These are phyloP conservation scores for Mantis religiosa DNA, from an alignment of 2,888 invertebrate genomes.

Conservation along the genomic window DNA sequence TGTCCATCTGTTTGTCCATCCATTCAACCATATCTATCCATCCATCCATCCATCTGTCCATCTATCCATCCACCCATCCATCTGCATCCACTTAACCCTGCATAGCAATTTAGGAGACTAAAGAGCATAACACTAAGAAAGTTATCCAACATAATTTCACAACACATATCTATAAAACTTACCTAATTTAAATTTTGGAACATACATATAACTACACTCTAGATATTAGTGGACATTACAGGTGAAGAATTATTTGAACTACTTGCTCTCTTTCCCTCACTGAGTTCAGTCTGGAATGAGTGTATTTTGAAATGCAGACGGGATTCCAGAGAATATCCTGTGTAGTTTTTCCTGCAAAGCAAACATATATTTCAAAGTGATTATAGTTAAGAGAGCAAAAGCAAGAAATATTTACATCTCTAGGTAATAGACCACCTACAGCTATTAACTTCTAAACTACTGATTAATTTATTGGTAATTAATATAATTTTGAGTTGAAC, in stretches of 20 bases:
- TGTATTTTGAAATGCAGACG: conserved; percentile 87
- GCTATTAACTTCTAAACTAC: no score
- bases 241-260: neutral
- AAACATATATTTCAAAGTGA: conserved; percentile 10
- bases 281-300: conserved; percentile 48
- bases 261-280: conserved; percentile 16
- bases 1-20: no score
- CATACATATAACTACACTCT: neutral
- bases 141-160: neutral
- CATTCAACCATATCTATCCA: no score
- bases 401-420: no score
- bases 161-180: neutral
- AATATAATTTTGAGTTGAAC: no score
- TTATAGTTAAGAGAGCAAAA: no score
- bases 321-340: conserved; percentile 83
- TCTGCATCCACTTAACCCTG: no score
- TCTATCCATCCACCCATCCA: no score
- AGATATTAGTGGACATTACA: neutral
- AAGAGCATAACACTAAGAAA: neutral
- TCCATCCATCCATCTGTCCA: no score
- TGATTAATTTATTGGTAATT: no score
- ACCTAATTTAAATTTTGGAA: neutral
- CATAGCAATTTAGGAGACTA: no score
- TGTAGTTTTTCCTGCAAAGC: conserved; percentile 74
- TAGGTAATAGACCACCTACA: no score